Base-by-base conservation (phyloP, 2,888 invertebrate genomes). In the Ctena decussata region DNA sequence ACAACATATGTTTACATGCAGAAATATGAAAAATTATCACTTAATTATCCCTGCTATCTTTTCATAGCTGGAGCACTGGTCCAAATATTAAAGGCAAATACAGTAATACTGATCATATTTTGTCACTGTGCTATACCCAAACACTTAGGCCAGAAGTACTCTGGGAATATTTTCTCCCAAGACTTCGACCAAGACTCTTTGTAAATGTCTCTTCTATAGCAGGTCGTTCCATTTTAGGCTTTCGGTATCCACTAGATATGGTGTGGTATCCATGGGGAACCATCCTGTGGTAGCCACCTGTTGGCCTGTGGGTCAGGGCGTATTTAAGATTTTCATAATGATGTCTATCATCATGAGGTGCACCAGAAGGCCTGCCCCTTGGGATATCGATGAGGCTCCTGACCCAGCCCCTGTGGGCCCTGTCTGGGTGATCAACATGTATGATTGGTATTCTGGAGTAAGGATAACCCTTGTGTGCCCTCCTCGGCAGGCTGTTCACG, bases 341-440 rank as follows among this genome's bases (percentile, higher is more conserved):
- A 1, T 35, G 65, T 30, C 65, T 65, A 35, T 35, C 35, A 35
- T 35, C 21, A 53, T n/a, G 8, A 35, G 65, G 65, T 21, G 35
- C 21, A 30, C 65, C 35, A 18, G 21, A 18, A 12, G 32, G 30
- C 18, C 65, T 65, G 35, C 39, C 44, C 24, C 80, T 71, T 0
- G 85, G 88, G 39, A 88, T 69, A 70, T 85, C 88, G 1, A 88
- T 81, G 75, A 88, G 71, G 46, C 89, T 89, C 65, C 80, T 73
- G 3, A 80, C 84, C 89, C 89, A 89, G 11, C 84, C 85, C 30
- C 60, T 76, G 2, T 76, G 70, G 15, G 35, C 15, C 27, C 72
- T 78, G 71, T 84, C 82, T 21, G 65, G 15, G 32, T 89, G 89
- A 71, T 89, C 89, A 35, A 89, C 65, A 69, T 89, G 89, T 46